Percentiles rank a stretch among this genome's conserved stretches.
phyloP scores from a whole-genome alignment of 2,113 vertebrate species.

The Salvelinus alpinus region DNA sequence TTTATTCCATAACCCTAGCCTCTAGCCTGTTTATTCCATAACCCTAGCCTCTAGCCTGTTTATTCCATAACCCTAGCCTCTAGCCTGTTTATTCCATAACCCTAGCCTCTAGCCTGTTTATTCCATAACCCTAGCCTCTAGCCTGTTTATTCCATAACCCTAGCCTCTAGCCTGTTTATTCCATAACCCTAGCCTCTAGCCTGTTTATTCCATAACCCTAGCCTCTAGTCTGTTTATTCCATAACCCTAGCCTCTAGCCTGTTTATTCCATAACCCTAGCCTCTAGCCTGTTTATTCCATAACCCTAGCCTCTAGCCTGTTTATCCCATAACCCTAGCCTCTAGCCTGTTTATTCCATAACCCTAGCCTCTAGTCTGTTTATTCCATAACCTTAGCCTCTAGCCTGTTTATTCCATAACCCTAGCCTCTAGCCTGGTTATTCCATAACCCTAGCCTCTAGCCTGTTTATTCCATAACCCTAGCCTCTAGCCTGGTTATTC shows the following conservation, averaged over 20 bases:
- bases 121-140: background rate
- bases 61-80: background rate
- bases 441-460: conserved; percentile 1
- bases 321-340: background rate
- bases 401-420: conserved; percentile 1
- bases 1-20: background rate
- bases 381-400: background rate
- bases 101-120: conserved; percentile 8
- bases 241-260: conserved; percentile 5
- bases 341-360: conserved; percentile 9
- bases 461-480: conserved; percentile 1
- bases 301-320: conserved; percentile 5
- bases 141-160: conserved; percentile 6
- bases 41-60: conserved; percentile 7
- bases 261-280: background rate
- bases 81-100: background rate
- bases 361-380: conserved; percentile 2
- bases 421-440: conserved; percentile 8
- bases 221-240: conserved; percentile 3
- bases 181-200: conserved; percentile 1
- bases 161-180: conserved; percentile 1
- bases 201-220: background rate
- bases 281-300: background rate
- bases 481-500: conserved; percentile 8
- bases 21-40: conserved; percentile 3